Base-by-base conservation (phyloP, 2,888 invertebrate species). In the Imbricaverruca yamaguchii region DNA sequence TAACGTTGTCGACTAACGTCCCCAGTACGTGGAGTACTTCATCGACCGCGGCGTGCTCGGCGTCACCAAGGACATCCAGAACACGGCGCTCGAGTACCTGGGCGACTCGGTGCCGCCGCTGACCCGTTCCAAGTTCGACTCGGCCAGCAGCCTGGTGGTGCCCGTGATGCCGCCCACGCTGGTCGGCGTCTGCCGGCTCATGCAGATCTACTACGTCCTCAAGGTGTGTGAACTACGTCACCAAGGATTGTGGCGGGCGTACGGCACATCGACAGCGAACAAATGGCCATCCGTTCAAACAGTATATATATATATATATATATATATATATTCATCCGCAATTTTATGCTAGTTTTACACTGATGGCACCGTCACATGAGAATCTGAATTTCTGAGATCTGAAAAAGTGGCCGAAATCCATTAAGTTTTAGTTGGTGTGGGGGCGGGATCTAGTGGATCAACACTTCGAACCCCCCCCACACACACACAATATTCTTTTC, bases 111-210 rank as follows among this genome's bases (percentile, higher is more conserved):
- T 92, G 9, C 87, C 89, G 82, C 90, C 92, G 0, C 90, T 91
- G 84, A 89, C 90, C 39, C 87, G 90, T 80, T 90, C 90, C 82
- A 91, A 91, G 86, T 92, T 92, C 90, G 92, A 92, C 85, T 91
- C 91, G 80, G 89, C 90, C 11, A 90, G 90, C 84, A 90, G 90
- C 83, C 89, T 93, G 84, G 91, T 92, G 81, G 89, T 93, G 83
- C 93, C 93, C 39, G 90, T 92, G 80, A 91, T 93, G 89, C 93
- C 93, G 78, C 93, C 93, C 12, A 91, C 92, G n/a, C 87, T 92
- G 80, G 88, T 92, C 74, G 92, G 92, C 63, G 91, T 92, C 80
- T 93, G 93, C 87, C 89, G 92, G 83, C 88, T 93, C 77, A 89
- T 92, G 80, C 91, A 92, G 87, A 91, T 93, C 84, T 92, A 92